Evolutionary conservation across 2,888 invertebrate species (phyloP), one percentile per base, ranked within the genome.

Genomic region (Salpingus planirostris): DNA sequence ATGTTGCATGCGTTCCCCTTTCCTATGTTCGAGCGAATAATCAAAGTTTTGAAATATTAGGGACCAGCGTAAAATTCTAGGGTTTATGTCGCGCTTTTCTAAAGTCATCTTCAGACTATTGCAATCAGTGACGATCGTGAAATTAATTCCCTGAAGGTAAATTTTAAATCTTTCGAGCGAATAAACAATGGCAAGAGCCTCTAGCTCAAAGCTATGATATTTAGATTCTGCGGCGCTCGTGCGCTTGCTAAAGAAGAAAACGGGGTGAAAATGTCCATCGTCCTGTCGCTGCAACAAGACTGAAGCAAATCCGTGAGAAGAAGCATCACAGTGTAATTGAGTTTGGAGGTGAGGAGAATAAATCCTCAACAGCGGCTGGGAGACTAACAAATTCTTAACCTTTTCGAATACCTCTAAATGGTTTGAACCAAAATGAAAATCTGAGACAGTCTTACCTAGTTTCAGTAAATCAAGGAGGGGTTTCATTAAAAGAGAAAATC

Each of bases 261-360:
- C 14, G 3, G 29, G 29, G 14, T 22, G 29, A 12, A 29, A 29
- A n/a, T 11, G n/a, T 2, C 11, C 10, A 15, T 27, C 29, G 3
- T 21, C n/a, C 21, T 29, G 29, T 29, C 11, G 11, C 13, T 29
- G 29, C 12, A 29, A n/a, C 7, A 29, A 21, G 2, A 29, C 21
- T 7, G 21, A 15, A 7, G 24, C 31, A 15, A 11, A 31, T 8
- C 31, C 31, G 8, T 7, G 7, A 4, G 27, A 3, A 27, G 5
- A 6, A 10, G 24, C 24, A 15, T 31, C 31, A 8, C 24, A 24
- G 15, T 31, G 31, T 4, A 31, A n/a, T 14, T 31, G 22, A 2
- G 24, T 31, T 6, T 25, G 15, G 8, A 13, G 14, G 2, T 8
- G 2, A 1, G 18, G 31, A 6, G 23, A 14, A 15, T 31, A 31